These are phyloP conservation scores for Aleadryas rufinucha DNA, from an alignment of 2,113 vertebrate genomes.

Conservation along the genomic window DNA sequence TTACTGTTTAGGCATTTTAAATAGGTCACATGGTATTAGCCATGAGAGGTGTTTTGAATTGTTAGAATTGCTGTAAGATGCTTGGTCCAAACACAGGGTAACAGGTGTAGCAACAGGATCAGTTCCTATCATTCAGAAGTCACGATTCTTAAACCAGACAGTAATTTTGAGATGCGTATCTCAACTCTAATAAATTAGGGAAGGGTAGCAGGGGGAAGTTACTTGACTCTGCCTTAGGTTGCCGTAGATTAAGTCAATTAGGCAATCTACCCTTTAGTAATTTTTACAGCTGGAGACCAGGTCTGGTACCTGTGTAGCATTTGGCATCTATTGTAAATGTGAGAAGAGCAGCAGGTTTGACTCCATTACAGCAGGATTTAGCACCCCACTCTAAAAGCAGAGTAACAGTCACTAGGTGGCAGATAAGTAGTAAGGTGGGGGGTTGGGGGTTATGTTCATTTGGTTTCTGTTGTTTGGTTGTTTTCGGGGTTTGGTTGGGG, in stretches of 20 bases:
- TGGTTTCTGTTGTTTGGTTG: background rate
- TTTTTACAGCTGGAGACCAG: background rate
- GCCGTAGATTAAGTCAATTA: background rate
- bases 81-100: background rate
- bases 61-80: background rate
- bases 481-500: background rate
- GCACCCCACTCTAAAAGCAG: background rate
- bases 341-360: background rate
- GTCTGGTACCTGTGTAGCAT: background rate
- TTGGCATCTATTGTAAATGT: background rate
- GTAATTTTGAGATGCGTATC: background rate
- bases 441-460: background rate
- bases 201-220: background rate
- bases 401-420: background rate
- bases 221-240: background rate
- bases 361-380: background rate
- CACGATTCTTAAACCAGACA: background rate
- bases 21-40: background rate
- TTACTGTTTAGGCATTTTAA: background rate
- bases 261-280: background rate
- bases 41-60: background rate
- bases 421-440: background rate
- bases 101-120: background rate
- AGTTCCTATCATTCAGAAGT: background rate
- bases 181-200: background rate